phyloP scores from a whole-genome alignment of 2,797 vertebrate species.

The Onychomys leucogaster region DNA sequence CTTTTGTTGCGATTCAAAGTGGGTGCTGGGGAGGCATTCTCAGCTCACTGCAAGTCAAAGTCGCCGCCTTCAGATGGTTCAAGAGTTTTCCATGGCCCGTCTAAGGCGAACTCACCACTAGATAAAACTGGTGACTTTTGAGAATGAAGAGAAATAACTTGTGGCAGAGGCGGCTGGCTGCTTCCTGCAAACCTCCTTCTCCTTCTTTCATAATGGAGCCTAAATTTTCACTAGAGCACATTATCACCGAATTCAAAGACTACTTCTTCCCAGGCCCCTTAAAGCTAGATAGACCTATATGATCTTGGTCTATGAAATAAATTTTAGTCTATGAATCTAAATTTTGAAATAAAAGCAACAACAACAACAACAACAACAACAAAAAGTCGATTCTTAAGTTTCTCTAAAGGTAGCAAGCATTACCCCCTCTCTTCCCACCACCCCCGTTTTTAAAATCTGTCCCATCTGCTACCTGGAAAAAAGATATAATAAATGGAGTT shows the following conservation, averaged over 20 bases:
- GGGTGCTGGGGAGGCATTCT: background rate
- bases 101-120: background rate
- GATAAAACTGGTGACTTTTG: background rate
- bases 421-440: too few species aligned
- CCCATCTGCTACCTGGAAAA: background rate
- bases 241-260: background rate
- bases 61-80: background rate
- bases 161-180: background rate
- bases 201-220: background rate
- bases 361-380: background rate
- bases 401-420: background rate
- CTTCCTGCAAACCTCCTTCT: background rate
- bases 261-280: background rate
- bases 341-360: slow-evolving; percentile 9
- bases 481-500: background rate
- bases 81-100: background rate
- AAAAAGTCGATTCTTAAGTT: background rate
- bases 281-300: background rate
- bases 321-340: too few species aligned
- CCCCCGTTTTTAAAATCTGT: background rate
- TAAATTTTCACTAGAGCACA: background rate
- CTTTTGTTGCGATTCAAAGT: background rate
- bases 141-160: background rate
- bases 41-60: background rate
- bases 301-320: too few species aligned